A percentile compares a stretch with the other conserved stretches of the same genome.
Evolutionary conservation across 2,888 invertebrate genomes (phyloP).

Genomic region (Pandemis heparana): DNA sequence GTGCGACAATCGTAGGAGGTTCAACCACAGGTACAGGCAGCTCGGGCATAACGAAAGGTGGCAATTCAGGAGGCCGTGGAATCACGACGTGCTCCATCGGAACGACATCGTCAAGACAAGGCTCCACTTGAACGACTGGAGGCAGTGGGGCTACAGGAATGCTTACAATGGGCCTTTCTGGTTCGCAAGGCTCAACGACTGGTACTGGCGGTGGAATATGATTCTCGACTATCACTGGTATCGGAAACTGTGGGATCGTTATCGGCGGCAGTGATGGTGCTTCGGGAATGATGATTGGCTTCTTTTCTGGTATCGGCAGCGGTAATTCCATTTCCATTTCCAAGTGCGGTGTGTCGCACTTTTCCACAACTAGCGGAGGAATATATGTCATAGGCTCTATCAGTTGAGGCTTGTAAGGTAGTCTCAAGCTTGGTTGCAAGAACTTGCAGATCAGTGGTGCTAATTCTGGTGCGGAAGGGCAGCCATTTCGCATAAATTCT

Average conservation of each 20-base stretch:
- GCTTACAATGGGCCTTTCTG: constrained; percentile 7
- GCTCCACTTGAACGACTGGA: neutral
- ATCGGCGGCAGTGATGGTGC: constrained; percentile 45
- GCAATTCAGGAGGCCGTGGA: constrained; percentile 45
- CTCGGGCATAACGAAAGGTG: constrained; percentile 35
- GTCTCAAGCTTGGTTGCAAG: constrained; percentile 56
- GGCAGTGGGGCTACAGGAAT: constrained; percentile 29
- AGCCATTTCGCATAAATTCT: constrained; percentile 13
- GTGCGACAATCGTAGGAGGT: constrained; percentile 3
- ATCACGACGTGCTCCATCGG: constrained; percentile 32
- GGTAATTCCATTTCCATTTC: constrained; percentile 41
- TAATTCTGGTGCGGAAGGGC: constrained; percentile 41
- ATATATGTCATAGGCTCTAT: constrained; percentile 42
- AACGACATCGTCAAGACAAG: neutral
- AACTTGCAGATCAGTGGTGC: constrained; percentile 50
- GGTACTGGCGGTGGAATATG: constrained; percentile 6
- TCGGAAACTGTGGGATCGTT: constrained; percentile 34
- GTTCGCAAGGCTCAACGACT: constrained; percentile 20
- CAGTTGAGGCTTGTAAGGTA: constrained; percentile 50
- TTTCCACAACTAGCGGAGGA: constrained; percentile 42
- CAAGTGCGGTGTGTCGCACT: constrained; percentile 35
- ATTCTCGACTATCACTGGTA: constrained; percentile 19
- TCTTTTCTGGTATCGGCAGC: constrained; percentile 2
- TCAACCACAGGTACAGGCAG: constrained; percentile 5
- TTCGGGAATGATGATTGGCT: constrained; percentile 39